Conservation (phyloP, 2,797 vertebrate genomes). For the Tokudaia tokunoshimensis region DNA sequence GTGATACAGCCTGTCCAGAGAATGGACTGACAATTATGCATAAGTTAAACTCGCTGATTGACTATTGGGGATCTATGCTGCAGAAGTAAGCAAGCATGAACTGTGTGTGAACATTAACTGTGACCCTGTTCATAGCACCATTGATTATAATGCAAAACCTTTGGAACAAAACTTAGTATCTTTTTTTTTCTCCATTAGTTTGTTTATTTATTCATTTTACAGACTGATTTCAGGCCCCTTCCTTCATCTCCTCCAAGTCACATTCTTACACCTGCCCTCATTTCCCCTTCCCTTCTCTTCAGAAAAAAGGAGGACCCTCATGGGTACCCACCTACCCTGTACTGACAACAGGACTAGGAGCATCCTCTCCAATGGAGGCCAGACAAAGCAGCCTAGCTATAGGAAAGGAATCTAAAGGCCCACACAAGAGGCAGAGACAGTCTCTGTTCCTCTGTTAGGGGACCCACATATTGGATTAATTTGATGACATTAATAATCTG, state of each 20-base stretch:
- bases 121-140: slow-evolving; percentile 5
- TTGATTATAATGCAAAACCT: slow-evolving; percentile 32
- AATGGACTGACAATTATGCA: slow-evolving; percentile 47
- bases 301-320: not conserved
- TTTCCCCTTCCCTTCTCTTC: not conserved
- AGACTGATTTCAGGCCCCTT: not conserved
- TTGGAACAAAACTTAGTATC: slow-evolving; percentile 48
- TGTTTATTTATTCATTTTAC: not conserved
- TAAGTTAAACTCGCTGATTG: slow-evolving; percentile 54
- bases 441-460: not conserved
- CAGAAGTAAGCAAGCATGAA: slow-evolving; percentile 52
- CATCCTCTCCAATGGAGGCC: not conserved
- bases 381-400: not conserved
- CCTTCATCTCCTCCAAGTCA: not conserved
- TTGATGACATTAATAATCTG: not conserved
- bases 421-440: not conserved
- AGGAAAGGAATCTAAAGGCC: not conserved
- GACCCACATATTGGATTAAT: not conserved
- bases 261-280: not conserved
- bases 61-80: slow-evolving; percentile 37
- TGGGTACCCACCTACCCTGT: not conserved
- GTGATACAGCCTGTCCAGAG: slow-evolving; percentile 33
- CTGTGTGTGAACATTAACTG: slow-evolving; percentile 59
- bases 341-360: not conserved
- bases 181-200: not conserved